phyloP scores from a whole-genome alignment of 2,113 vertebrate species.

The Balaeniceps rex region DNA sequence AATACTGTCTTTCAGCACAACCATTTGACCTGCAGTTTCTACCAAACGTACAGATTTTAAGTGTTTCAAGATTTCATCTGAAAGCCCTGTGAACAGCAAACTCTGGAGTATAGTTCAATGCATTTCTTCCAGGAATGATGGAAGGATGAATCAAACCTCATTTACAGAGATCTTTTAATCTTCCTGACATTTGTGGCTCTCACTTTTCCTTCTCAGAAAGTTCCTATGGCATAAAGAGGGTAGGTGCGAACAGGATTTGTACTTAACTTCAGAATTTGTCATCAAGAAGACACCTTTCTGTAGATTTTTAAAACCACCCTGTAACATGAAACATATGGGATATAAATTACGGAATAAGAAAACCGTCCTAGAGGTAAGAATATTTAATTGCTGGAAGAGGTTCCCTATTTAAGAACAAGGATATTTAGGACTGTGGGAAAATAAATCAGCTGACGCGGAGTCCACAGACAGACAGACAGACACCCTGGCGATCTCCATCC shows the following conservation, averaged over 20 bases:
- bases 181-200: neutral
- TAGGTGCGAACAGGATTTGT: neutral
- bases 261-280: neutral
- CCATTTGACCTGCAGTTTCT: neutral
- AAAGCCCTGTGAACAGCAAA: neutral
- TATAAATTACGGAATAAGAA: neutral
- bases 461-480: neutral
- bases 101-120: neutral
- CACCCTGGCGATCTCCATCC: neutral
- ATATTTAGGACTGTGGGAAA: neutral
- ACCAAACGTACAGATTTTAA: neutral
- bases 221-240: neutral
- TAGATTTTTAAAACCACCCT: neutral
- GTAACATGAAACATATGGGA: neutral
- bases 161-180: neutral
- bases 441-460: neutral
- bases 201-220: neutral
- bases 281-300: neutral
- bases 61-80: neutral
- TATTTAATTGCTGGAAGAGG: neutral
- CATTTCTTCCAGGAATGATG: neutral
- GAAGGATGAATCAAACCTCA: conserved; percentile 2
- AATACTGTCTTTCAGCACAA: neutral
- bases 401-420: neutral
- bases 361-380: neutral